These are phyloP conservation scores for Psittacara wagleri DNA, from an alignment of 2,113 vertebrate species.

Conservation along the genomic window DNA sequence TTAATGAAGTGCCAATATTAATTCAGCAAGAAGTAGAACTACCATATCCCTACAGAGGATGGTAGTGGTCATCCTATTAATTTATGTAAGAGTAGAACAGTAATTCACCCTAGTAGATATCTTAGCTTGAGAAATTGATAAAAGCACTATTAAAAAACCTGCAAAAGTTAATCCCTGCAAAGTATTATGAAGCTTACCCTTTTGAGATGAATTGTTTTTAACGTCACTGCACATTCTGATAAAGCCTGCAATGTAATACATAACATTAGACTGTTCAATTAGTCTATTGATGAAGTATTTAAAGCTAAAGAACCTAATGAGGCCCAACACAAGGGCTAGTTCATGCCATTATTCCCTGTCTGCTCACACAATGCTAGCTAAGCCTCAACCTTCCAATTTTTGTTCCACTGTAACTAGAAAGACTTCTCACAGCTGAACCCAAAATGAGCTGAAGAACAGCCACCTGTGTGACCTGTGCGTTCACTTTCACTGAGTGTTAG, in stretches of 20 bases:
- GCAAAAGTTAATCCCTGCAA: neutral
- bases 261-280: neutral
- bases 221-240: conserved; percentile 91
- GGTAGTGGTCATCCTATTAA: neutral
- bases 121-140: neutral
- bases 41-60: neutral
- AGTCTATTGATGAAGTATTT: neutral
- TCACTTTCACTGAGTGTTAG: neutral
- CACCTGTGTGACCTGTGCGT: neutral
- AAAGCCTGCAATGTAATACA: conserved; percentile 81
- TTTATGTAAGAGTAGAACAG: neutral
- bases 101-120: neutral
- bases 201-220: conserved; percentile 97
- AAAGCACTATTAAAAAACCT: neutral
- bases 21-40: neutral
- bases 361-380: neutral
- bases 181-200: conserved; percentile 77
- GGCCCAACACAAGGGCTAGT: neutral
- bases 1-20: neutral
- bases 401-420: neutral
- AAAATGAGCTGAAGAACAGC: neutral
- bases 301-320: neutral
- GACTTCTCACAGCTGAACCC: neutral
- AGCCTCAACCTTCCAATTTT: neutral
- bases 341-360: neutral